Conservation (phyloP, 2,888 invertebrate species). For the Sepioteuthis lessoniana region DNA sequence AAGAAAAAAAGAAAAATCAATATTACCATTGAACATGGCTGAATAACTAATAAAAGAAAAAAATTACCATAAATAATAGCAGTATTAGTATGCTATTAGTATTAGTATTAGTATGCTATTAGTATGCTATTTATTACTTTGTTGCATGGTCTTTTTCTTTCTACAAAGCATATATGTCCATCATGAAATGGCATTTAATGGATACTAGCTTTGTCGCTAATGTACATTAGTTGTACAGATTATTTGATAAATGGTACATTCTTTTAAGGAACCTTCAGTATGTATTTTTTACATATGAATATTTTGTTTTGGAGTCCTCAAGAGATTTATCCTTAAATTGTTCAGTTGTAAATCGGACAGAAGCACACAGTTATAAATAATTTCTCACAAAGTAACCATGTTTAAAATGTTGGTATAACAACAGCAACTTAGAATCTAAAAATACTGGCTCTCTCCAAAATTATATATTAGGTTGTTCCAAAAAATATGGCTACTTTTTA, state of each 20-base stretch:
- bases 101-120: too few species aligned
- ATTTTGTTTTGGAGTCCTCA: neutral
- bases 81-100: conserved; percentile 1
- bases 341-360: neutral
- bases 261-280: neutral
- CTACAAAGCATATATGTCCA: neutral
- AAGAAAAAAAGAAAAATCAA: neutral
- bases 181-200: neutral
- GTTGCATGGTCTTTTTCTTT: neutral
- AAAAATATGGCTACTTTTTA: too few species aligned
- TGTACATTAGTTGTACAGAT: neutral
- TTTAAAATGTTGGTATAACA: neutral
- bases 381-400: neutral
- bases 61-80: conserved; percentile 21
- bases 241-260: neutral
- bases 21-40: neutral
- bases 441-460: neutral
- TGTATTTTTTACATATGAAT: neutral
- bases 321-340: conserved; percentile 7
- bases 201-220: neutral
- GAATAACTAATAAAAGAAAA: conserved; percentile 16
- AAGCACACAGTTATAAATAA: neutral
- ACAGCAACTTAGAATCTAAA: neutral
- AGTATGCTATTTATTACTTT: conserved; percentile 5
- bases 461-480: too few species aligned